phyloP scores from a whole-genome alignment of 2,888 invertebrate genomes.

The Caenorhabditis wallacei region DNA sequence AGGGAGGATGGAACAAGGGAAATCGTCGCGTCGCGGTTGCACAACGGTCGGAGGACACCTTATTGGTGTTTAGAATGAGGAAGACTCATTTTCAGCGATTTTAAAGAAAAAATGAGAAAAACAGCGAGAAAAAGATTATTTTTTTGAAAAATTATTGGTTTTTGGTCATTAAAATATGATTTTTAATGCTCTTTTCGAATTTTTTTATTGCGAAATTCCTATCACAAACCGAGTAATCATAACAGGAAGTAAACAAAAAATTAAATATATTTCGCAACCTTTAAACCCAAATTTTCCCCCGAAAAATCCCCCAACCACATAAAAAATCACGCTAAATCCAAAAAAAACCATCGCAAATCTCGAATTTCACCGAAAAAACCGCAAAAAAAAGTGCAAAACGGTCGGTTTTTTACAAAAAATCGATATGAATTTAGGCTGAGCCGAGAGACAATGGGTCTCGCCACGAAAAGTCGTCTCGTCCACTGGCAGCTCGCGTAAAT shows the following conservation, averaged over 20 bases:
- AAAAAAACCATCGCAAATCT: conserved; percentile 7
- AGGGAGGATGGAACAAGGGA: too few species aligned
- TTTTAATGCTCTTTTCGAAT: conserved; percentile 1
- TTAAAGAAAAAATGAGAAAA: not conserved
- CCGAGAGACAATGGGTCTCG: conserved; percentile 61
- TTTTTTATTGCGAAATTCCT: not conserved
- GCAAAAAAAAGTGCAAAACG: conserved; percentile 26
- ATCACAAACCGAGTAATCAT: not conserved
- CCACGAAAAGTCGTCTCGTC: conserved; percentile 50
- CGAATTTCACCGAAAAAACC: not conserved
- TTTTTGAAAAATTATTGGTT: too few species aligned
- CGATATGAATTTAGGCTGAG: conserved; percentile 69
- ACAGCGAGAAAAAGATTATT: too few species aligned
- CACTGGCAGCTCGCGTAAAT: conserved; percentile 57
- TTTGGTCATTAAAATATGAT: too few species aligned
- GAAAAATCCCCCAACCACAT: not conserved
- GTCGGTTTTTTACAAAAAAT: conserved; percentile 37
- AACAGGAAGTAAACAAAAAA: conserved; percentile 18
- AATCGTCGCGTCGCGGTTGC: too few species aligned
- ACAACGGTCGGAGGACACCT: too few species aligned
- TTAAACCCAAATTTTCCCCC: not conserved
- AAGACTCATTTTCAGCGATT: too few species aligned
- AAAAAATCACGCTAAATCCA: not conserved
- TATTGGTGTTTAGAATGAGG: too few species aligned
- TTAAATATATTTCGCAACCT: conserved; percentile 10